Percentiles rank a stretch among this genome's conserved stretches.
Evolutionary conservation across 2,113 vertebrate species (phyloP).

Genomic region (Triplophysa dalaica): DNA sequence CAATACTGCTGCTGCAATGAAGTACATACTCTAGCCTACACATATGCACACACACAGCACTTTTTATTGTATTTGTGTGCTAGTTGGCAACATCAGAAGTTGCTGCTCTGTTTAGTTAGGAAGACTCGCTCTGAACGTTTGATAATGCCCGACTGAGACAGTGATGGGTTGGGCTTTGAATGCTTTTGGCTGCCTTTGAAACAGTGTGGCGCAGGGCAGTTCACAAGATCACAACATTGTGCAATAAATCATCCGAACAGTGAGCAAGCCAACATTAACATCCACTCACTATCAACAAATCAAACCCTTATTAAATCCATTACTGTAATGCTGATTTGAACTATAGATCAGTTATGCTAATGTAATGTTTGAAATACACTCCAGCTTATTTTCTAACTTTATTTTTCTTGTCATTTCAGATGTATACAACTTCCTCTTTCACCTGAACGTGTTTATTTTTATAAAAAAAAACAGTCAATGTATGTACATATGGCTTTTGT

Average conservation of each 20-base stretch:
- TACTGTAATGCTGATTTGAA: slow-evolving; percentile 25
- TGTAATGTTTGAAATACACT: background rate
- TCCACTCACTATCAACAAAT: slow-evolving; percentile 1
- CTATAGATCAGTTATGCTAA: background rate
- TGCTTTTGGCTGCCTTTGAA: slow-evolving; percentile 23
- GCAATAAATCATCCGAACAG: slow-evolving; percentile 7
- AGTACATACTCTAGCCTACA: slow-evolving; percentile 25
- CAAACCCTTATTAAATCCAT: background rate
- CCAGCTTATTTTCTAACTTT: no score
- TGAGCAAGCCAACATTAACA: slow-evolving; percentile 11
- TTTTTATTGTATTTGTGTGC: background rate
- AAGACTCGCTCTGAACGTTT: slow-evolving; percentile 6
- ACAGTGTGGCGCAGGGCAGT: background rate
- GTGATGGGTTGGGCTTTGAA: slow-evolving; percentile 25
- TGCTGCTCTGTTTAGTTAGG: slow-evolving; percentile 21
- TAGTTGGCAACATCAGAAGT: slow-evolving; percentile 9
- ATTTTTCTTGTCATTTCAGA: no score
- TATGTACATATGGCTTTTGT: no score
- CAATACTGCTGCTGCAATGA: background rate
- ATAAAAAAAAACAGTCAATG: no score
- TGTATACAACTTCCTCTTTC: no score
- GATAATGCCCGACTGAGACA: slow-evolving; percentile 13
- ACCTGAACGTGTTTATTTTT: no score
- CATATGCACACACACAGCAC: background rate
- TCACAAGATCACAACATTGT: slow-evolving; percentile 13